Evolutionary conservation across 2,797 vertebrate genomes (phyloP), one percentile per base, ranked within the genome.

Genomic region (Macrochelys suwanniensis): DNA sequence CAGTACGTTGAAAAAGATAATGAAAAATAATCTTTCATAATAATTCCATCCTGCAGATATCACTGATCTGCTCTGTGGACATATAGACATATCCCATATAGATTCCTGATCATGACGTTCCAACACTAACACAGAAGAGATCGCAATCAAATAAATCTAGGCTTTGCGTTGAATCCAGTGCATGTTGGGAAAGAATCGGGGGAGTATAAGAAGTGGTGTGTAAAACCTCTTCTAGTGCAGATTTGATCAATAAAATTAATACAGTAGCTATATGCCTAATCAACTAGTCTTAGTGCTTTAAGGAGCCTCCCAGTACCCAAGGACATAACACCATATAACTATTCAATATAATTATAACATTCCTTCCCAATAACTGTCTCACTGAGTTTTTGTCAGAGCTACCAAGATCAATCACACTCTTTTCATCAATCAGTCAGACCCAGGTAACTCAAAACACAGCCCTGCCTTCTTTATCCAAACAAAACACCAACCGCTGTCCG

Each of bases 191-290:
- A 47, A 76, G 42, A 47, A 76, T 47, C 13, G 15, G 71, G 21
- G 71, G 10, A 83, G 8, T 1, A 5, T 9, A 26, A 2, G 7
- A 8, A 78, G 37, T 37, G 28, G 8, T 93, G 33, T 1, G 0
- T 81, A 94, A 89, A 85, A 49, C 28, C 5, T 92, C 4, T 47
- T 81, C 33, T 6, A 9, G 4, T 11, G 31, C 37, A 86, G 42
- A 84, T 1, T 82, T 2, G 10, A 53, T 77, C 16, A 59, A 7
- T n/a, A 85, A 78, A 91, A 91, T 47, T 82, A 0, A 11, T 2
- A 16, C 11, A 88, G 42, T 88, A 6, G 21, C 8, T 0, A 16
- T 31, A 85, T 88, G 94, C 33, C 81, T 87, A 88, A 79, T 45
- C 28, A 83, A 47, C 25, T 76, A 76, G 78, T 2, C 42, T 37